Conservation (phyloP, 2,888 invertebrate genomes). For the Caenorhabditis sp. region DNA sequence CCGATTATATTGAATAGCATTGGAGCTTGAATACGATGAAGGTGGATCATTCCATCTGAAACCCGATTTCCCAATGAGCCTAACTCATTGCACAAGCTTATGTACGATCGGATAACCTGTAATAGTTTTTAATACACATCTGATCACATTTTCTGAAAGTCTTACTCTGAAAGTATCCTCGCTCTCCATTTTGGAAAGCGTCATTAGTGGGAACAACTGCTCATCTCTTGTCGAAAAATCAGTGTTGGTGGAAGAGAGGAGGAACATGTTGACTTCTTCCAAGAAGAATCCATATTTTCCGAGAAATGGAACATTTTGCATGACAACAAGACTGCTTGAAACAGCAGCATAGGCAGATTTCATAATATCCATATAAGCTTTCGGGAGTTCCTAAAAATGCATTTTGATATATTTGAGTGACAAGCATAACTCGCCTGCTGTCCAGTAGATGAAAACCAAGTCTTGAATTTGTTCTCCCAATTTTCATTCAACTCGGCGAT, state of each 20-base stretch:
- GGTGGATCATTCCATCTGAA: neutral
- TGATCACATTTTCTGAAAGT: neutral
- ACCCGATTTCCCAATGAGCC: constrained; percentile 38
- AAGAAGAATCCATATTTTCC: constrained; percentile 16
- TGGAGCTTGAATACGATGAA: constrained; percentile 47
- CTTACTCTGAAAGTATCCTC: constrained; percentile 13
- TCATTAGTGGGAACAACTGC: constrained; percentile 49
- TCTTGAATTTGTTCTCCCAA: neutral
- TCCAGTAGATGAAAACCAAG: constrained; percentile 1
- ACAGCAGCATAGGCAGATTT: constrained; percentile 16
- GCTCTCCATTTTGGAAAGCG: neutral
- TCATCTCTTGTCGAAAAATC: constrained; percentile 22
- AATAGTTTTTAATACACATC: neutral
- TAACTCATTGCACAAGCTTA: constrained; percentile 35
- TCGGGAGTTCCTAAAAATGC: constrained; percentile 38
- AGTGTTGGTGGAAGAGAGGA: neutral
- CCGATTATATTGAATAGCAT: constrained; percentile 49
- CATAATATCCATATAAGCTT: constrained; percentile 36
- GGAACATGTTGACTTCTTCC: neutral
- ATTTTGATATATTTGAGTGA: neutral
- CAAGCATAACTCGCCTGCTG: neutral
- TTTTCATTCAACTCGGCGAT: neutral
- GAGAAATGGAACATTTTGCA: neutral
- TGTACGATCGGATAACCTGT: constrained; percentile 48
- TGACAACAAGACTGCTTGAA: constrained; percentile 1